Evolutionary conservation across 2,888 invertebrate species (phyloP), one percentile per base, ranked within the genome.

Genomic region (Ganaspis brasiliensis): DNA sequence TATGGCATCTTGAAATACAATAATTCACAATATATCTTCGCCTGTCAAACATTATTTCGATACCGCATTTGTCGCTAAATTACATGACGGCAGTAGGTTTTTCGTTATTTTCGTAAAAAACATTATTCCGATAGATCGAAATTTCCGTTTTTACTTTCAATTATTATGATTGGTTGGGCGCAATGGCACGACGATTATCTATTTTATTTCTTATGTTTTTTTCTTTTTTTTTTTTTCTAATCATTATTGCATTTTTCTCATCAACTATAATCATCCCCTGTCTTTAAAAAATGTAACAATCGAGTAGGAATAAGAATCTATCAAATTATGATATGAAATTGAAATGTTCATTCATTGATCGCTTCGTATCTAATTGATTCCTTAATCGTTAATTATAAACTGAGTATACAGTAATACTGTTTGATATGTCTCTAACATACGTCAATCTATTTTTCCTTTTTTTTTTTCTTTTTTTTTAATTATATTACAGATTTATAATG

Each of bases 391-490:
- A 82, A 81, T 79, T 81, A 82, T 83, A 85, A 89, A 87, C 86
- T 82, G 89, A 88, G 87, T 87, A 84, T 85, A 89, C 89, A 88
- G 86, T 91, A 90, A 91, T 90, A 91, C 91, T 90, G 90, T 85
- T 89, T 90, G 91, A 91, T 91, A 91, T 91, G 91, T 90, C 83
- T 88, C 88, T 90, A 89, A 88, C 84, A 86, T 89, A 88, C 84
- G 87, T 84, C 84, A 78, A 86, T 84, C 85, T 85, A 84, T 85
- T 78, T 79, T 67, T 79, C 77, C 76, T 73, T 78, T 77, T 56
- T 40, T 40, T 40, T 75, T 37, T 78, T 77, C 52, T 40, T 40
- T 40, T 75, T 37, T 76, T 57, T 73, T 57, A 76, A 83, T 84
- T 83, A 82, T 81, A 82, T 86, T 84, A 82, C 73, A 57, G 75